These are phyloP conservation scores for Lycocorax pyrrhopterus DNA, from an alignment of 2,113 vertebrate genomes.

Conservation along the genomic window DNA sequence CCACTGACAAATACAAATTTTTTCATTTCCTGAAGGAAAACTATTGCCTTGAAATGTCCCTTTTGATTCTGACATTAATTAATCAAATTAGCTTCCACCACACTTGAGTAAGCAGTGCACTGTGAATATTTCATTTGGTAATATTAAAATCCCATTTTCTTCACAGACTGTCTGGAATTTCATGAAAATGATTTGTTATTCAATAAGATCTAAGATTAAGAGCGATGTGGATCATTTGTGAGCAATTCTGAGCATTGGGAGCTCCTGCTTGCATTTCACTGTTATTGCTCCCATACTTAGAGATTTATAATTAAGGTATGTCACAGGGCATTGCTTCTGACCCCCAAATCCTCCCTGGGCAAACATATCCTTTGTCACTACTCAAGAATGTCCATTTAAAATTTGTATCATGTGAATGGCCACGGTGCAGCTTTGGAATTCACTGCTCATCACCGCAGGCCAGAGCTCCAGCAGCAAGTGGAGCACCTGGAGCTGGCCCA, in stretches of 20 bases:
- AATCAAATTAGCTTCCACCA: constrained; percentile 12
- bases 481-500: not conserved
- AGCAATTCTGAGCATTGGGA: not conserved
- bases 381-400: not conserved
- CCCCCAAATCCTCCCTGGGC: not conserved
- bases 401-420: not conserved
- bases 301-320: not conserved
- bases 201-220: not conserved
- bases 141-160: constrained; percentile 33
- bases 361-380: not conserved
- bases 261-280: not conserved
- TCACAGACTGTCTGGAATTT: not conserved
- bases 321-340: not conserved
- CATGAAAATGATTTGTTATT: not conserved
- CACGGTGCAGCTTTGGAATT: not conserved
- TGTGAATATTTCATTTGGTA: not conserved
- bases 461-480: not conserved
- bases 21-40: not conserved
- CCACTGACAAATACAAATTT: not conserved
- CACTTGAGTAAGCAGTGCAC: constrained; percentile 6
- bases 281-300: not conserved
- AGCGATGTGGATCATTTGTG: not conserved
- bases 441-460: not conserved
- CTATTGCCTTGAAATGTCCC: not conserved
- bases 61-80: constrained; percentile 23